A percentile compares a stretch with the other conserved stretches of the same genome.
phyloP scores from a whole-genome alignment of 2,113 vertebrate genomes.

The Ptyas mucosa region DNA sequence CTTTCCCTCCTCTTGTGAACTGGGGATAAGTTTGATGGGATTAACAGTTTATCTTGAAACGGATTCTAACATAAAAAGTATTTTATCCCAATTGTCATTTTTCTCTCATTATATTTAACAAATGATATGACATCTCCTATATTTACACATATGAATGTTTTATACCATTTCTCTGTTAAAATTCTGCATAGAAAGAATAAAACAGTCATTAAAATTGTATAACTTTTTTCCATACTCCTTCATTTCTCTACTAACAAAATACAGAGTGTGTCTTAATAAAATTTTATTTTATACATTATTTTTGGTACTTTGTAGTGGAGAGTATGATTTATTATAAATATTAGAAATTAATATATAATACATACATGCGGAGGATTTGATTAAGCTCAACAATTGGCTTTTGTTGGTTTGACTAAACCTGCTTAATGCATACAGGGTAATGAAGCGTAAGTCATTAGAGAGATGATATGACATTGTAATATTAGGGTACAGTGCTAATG shows the following conservation, averaged over 20 bases:
- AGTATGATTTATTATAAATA: not conserved
- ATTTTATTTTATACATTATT: not conserved
- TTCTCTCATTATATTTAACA: slow-evolving; percentile 49
- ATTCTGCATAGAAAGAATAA: not conserved
- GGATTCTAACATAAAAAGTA: slow-evolving; percentile 64
- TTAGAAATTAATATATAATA: slow-evolving; percentile 53
- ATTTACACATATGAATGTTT: slow-evolving; percentile 44
- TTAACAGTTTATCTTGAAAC: slow-evolving; percentile 59
- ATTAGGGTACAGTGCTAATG: slow-evolving; percentile 50
- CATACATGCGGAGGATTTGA: slow-evolving; percentile 45
- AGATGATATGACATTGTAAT: slow-evolving; percentile 48
- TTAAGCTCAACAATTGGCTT: slow-evolving; percentile 56
- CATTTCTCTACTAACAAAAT: not conserved
- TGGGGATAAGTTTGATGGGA: slow-evolving; percentile 56
- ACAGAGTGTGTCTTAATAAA: not conserved
- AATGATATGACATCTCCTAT: not conserved
- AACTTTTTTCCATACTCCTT: not conserved
- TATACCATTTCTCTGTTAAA: slow-evolving; percentile 47
- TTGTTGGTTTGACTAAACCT: slow-evolving; percentile 55
- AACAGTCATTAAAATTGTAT: not conserved
- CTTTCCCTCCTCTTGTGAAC: slow-evolving; percentile 5
- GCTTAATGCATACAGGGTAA: slow-evolving; percentile 53
- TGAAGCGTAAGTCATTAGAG: slow-evolving; percentile 4
- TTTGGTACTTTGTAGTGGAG: not conserved
- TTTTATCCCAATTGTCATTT: slow-evolving; percentile 51